These are phyloP conservation scores for Pogonophryne albipinna DNA, from an alignment of 2,797 vertebrate genomes.

Conservation along the genomic window DNA sequence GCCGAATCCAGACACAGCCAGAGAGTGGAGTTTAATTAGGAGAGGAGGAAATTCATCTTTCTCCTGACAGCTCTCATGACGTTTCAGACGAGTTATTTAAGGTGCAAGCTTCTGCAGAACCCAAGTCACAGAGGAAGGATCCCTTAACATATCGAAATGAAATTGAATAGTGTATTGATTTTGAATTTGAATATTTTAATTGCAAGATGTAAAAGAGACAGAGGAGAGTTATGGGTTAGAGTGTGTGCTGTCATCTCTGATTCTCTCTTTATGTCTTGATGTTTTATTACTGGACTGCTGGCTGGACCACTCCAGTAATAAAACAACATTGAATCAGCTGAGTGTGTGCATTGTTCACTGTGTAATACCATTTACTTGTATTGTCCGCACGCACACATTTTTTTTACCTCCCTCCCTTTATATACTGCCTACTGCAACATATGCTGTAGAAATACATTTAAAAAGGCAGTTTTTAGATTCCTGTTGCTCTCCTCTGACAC, in stretches of 20 bases:
- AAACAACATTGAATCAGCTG: neutral
- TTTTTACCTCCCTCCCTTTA: too few relatives aligned
- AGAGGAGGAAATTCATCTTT: constrained; percentile 52
- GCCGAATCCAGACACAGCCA: constrained; percentile 38
- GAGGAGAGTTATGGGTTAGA: too few relatives aligned
- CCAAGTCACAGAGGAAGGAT: neutral
- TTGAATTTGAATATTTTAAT: neutral
- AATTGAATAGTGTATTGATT: neutral
- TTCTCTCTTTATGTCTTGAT: neutral
- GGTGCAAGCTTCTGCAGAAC: neutral
- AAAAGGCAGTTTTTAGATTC: neutral
- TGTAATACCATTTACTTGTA: neutral
- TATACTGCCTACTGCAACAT: too few relatives aligned
- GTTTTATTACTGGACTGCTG: neutral
- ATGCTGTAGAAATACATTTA: too few relatives aligned
- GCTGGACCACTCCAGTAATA: constrained; percentile 4
- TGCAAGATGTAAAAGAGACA: too few relatives aligned
- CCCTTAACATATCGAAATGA: neutral
- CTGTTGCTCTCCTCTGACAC: neutral
- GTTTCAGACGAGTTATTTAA: constrained; percentile 32
- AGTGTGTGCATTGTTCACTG: neutral
- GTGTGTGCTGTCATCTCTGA: too few relatives aligned
- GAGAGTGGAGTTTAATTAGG: constrained; percentile 48
- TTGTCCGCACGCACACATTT: neutral
- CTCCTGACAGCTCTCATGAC: constrained; percentile 36